These are phyloP conservation scores for Oreohelix idahoensis DNA, from an alignment of 1,140 invertebrate genomes.

Conservation along the genomic window DNA sequence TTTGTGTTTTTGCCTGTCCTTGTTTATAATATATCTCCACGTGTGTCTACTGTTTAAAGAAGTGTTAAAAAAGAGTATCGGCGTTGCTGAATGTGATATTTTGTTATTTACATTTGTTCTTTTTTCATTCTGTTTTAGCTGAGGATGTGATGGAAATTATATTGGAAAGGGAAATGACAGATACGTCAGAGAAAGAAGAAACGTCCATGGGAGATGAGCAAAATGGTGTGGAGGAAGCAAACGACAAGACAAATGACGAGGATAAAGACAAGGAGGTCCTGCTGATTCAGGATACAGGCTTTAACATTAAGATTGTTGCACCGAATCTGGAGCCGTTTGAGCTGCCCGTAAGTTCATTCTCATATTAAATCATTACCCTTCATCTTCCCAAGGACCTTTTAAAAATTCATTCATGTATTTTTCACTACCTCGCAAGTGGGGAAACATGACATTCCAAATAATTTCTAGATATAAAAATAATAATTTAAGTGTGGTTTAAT, in stretches of 20 bases:
- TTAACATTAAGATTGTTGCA: slow-evolving; percentile 91
- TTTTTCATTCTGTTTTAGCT: neutral
- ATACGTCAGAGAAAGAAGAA: neutral
- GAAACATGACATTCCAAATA: no score
- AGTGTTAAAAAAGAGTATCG: no score
- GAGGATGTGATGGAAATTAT: neutral
- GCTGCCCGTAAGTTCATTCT: slow-evolving; percentile 86
- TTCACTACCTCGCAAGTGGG: no score
- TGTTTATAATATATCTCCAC: no score
- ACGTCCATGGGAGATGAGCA: neutral
- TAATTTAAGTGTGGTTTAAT: no score
- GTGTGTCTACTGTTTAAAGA: no score
- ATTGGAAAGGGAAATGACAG: slow-evolving; percentile 2
- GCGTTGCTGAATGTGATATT: no score
- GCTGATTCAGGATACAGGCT: slow-evolving; percentile 93
- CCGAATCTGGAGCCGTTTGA: slow-evolving; percentile 89
- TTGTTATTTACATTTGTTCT: neutral
- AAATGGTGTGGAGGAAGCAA: neutral
- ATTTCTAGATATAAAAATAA: no score
- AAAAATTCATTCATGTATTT: no score
- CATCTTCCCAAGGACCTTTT: no score
- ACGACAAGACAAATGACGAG: slow-evolving; percentile 13
- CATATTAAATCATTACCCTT: no score
- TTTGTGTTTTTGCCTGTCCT: no score
- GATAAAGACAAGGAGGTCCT: slow-evolving; percentile 77